Conservation (phyloP, 2,888 invertebrate species). For the Mantis religiosa region DNA sequence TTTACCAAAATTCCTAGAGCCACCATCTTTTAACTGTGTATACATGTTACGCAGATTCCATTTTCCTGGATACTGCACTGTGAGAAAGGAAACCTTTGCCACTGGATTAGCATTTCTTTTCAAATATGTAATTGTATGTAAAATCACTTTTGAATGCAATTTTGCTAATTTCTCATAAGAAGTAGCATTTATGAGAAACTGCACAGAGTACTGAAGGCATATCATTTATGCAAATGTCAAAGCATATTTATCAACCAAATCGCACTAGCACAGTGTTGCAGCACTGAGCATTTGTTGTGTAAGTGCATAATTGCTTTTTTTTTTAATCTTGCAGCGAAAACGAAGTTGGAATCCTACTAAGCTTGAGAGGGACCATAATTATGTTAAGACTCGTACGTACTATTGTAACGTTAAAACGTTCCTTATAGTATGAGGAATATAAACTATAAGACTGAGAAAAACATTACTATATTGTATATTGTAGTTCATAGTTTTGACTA, state of each 20-base stretch:
- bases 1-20: neutral
- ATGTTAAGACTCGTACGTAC: slow-evolving; percentile 23
- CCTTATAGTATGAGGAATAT: slow-evolving; percentile 19
- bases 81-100: neutral
- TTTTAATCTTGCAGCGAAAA: neutral
- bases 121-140: slow-evolving; percentile 9
- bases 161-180: slow-evolving; percentile 11
- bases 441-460: slow-evolving; percentile 31
- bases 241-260: neutral
- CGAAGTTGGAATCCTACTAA: slow-evolving; percentile 19
- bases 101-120: neutral
- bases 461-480: slow-evolving; percentile 28
- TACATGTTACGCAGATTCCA: neutral
- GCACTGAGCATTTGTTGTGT: slow-evolving; percentile 10
- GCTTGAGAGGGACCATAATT: slow-evolving; percentile 28
- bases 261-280: slow-evolving; percentile 17
- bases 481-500: slow-evolving; percentile 23
- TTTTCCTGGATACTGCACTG: neutral
- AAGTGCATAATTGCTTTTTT: slow-evolving; percentile 17
- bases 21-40: neutral
- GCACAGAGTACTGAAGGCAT: slow-evolving; percentile 4
- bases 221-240: neutral
- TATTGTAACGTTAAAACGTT: slow-evolving; percentile 17
- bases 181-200: neutral
- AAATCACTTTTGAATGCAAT: neutral